Evolutionary conservation across 2,888 invertebrate genomes (phyloP).

Genomic region (Synergus gifuensis): DNA sequence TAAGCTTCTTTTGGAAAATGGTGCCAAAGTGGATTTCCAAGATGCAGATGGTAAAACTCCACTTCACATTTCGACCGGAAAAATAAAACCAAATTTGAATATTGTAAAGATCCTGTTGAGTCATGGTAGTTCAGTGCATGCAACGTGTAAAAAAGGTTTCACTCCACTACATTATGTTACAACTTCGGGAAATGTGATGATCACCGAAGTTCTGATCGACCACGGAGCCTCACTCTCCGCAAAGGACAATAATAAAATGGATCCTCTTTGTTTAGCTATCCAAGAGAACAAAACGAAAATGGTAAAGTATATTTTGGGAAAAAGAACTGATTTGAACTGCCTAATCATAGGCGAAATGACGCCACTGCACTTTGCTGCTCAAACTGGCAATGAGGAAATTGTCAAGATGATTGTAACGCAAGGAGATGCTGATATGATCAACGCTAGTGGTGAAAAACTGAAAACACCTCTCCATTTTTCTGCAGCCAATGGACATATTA

Average conservation of each 20-base stretch:
- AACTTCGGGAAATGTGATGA: not conserved
- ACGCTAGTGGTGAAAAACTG: not conserved
- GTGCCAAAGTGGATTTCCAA: not conserved
- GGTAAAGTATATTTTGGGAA: not conserved
- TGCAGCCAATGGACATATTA: not conserved
- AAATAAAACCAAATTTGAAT: not conserved
- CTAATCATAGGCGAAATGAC: not conserved
- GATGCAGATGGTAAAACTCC: not conserved
- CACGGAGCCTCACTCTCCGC: not conserved
- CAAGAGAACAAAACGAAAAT: not conserved
- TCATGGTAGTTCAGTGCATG: not conserved
- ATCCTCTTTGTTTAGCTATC: not conserved
- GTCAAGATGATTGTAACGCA: not conserved
- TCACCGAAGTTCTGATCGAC: not conserved
- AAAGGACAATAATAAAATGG: not conserved
- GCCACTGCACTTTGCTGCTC: constrained; percentile 9
- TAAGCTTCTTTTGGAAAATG: not conserved
- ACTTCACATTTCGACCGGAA: not conserved
- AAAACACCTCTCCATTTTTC: not conserved
- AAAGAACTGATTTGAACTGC: not conserved
- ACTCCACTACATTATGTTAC: not conserved
- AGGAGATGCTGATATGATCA: not conserved
- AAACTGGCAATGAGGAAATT: constrained; percentile 13
- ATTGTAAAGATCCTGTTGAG: not conserved
- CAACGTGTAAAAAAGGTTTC: not conserved